These are phyloP conservation scores for Lagodon rhomboides DNA, from an alignment of 2,797 vertebrate species.

Conservation along the genomic window DNA sequence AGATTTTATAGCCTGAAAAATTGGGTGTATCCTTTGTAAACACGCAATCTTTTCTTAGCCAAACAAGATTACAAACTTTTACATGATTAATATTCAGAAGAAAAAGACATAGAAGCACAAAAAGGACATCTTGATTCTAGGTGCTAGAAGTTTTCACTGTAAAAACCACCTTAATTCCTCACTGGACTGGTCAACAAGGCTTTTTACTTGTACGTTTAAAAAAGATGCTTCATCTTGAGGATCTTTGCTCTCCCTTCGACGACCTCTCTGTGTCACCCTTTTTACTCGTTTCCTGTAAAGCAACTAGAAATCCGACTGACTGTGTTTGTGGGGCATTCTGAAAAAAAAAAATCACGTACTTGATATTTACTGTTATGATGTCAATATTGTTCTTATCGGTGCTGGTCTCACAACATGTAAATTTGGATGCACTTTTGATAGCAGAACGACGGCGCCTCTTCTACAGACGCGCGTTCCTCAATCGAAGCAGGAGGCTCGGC, in stretches of 20 bases:
- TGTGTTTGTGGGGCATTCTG: slow-evolving; percentile 88
- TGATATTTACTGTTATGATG: slow-evolving; percentile 86
- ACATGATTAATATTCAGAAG: slow-evolving; percentile 73
- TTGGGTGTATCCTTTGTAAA: slow-evolving; percentile 79
- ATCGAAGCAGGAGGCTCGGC: slow-evolving; percentile 59
- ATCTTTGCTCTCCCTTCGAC: slow-evolving; percentile 50
- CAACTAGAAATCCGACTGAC: slow-evolving; percentile 83
- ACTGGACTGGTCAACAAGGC: slow-evolving; percentile 71
- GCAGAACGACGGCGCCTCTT: slow-evolving; percentile 72
- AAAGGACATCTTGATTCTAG: slow-evolving; percentile 75
- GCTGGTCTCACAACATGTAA: slow-evolving; percentile 86
- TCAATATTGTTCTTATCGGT: slow-evolving; percentile 84
- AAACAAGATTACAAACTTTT: slow-evolving; percentile 87
- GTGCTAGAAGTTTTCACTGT: slow-evolving; percentile 86
- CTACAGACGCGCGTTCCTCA: slow-evolving; percentile 46
- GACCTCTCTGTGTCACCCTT: slow-evolving; percentile 52
- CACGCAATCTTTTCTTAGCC: slow-evolving; percentile 81
- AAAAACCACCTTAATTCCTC: slow-evolving; percentile 78
- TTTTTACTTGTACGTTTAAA: slow-evolving; percentile 57
- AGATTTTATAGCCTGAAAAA: slow-evolving; percentile 81
- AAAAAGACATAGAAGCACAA: slow-evolving; percentile 84
- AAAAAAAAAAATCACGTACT: slow-evolving; percentile 79
- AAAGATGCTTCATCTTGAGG: slow-evolving; percentile 48
- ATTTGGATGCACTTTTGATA: slow-evolving; percentile 88
- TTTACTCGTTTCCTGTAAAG: slow-evolving; percentile 70